These are phyloP conservation scores for Fregata magnificens DNA, from an alignment of 2,113 vertebrate genomes.

Conservation along the genomic window DNA sequence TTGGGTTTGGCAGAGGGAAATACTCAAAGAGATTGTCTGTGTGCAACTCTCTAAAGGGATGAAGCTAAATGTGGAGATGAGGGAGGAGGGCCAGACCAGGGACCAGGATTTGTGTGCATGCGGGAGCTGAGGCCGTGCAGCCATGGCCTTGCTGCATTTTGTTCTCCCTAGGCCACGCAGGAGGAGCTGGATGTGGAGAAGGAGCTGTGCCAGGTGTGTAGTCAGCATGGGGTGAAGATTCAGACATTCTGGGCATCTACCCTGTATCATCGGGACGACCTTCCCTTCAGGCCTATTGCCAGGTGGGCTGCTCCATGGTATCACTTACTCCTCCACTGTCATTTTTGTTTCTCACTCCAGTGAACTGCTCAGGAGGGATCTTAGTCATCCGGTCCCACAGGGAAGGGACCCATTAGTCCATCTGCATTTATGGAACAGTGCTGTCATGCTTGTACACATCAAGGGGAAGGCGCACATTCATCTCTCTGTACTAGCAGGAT, in stretches of 20 bases:
- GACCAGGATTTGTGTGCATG: neutral
- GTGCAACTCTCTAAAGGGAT: neutral
- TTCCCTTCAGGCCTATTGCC: slow-evolving; percentile 76
- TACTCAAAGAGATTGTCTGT: neutral
- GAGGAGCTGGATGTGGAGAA: slow-evolving; percentile 82
- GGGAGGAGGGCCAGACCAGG: neutral
- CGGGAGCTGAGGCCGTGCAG: neutral
- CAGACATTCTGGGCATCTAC: slow-evolving; percentile 82
- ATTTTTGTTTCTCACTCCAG: neutral
- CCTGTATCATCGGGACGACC: slow-evolving; percentile 79
- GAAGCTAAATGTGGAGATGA: neutral
- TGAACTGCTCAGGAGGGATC: neutral
- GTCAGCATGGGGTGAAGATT: slow-evolving; percentile 73
- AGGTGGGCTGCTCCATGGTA: slow-evolving; percentile 32
- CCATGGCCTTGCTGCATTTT: neutral
- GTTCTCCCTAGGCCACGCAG: slow-evolving; percentile 66
- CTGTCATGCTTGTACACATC: neutral
- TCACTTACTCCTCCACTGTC: neutral
- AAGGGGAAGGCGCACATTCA: neutral
- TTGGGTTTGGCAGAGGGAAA: neutral
- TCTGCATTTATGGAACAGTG: neutral
- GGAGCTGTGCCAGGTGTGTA: slow-evolving; percentile 71
- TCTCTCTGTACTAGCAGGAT: neutral
- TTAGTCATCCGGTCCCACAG: neutral
- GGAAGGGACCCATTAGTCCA: neutral